These are phyloP conservation scores for Gobio gobio DNA, from an alignment of 2,113 vertebrate genomes.

Conservation along the genomic window DNA sequence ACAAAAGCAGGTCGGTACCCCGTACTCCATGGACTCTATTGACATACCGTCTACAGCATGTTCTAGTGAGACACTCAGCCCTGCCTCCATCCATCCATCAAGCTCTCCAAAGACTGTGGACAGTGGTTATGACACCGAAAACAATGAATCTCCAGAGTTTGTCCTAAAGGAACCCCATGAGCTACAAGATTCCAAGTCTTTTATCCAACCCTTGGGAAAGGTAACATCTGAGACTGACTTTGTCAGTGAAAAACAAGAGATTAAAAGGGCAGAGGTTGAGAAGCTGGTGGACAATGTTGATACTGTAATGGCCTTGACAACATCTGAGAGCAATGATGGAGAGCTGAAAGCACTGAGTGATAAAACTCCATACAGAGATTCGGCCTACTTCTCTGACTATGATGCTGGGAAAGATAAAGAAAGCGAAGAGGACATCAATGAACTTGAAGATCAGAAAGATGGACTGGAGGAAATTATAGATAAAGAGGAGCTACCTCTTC, in stretches of 20 bases:
- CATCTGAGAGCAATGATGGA: slow-evolving; percentile 66
- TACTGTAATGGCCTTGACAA: slow-evolving; percentile 48
- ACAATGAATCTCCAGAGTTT: slow-evolving; percentile 94
- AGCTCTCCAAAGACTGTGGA: slow-evolving; percentile 87
- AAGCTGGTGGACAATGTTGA: slow-evolving; percentile 45
- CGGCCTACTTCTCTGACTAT: slow-evolving; percentile 95
- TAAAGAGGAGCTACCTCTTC: slow-evolving; percentile 49
- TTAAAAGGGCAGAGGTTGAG: slow-evolving; percentile 54
- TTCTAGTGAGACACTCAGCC: slow-evolving; percentile 81
- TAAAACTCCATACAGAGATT: slow-evolving; percentile 90
- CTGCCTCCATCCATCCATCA: slow-evolving; percentile 66
- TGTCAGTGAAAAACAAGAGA: slow-evolving; percentile 58
- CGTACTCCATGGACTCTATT: slow-evolving; percentile 86
- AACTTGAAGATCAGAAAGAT: slow-evolving; percentile 35
- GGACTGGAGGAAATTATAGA: slow-evolving; percentile 40
- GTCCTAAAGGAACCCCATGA: slow-evolving; percentile 89
- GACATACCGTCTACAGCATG: slow-evolving; percentile 82
- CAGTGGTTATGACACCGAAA: slow-evolving; percentile 97
- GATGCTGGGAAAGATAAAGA: slow-evolving; percentile 77
- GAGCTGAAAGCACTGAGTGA: slow-evolving; percentile 74
- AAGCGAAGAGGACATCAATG: slow-evolving; percentile 69
- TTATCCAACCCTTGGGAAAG: slow-evolving; percentile 61
- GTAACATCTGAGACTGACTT: slow-evolving; percentile 6
- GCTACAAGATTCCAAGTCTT: slow-evolving; percentile 70
- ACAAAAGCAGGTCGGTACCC: slow-evolving; percentile 87